Base-by-base conservation (phyloP, 2,888 invertebrate species). In the Dasypogon diadema region DNA sequence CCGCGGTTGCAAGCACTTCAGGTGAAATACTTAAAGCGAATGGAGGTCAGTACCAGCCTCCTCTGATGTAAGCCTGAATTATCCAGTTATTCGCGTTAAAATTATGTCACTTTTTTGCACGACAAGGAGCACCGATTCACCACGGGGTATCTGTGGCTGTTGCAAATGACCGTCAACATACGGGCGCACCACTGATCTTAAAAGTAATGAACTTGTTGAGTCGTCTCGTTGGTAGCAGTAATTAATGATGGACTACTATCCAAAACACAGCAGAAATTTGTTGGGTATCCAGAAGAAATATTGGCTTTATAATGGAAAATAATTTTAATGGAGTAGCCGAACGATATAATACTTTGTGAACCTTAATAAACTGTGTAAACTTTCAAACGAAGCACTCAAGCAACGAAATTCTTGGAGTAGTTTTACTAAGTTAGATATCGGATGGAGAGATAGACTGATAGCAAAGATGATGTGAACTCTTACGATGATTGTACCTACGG, bases 31-130 rank as follows among this genome's bases (percentile, higher is more conserved):
- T 51, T 70, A 51, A 54, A n/a, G 70, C 58, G 73, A 58, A 73
- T 73, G 58, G 73, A 73, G 73, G 73, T 58, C 58, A 56, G 46
- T 14, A 42, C 58, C 56, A 73, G 46, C 24, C 73, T 58, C 42
- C 22, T 56, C 73, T 58, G 73, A 73, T 58, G 56, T 46, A 73
- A 73, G 21, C 21, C 42, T 34, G 70, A 70, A 26, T 70, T 70
- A 54, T 70, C 51, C 51, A 54, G 51, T 54, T 54, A 54, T 70
- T 70, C 70, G 54, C 30, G 54, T 54, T 51, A 70, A 70, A 70
- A 70, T 70, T 70, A 70, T 70, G 70, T 70, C 70, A 70, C 54
- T 70, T 26, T 34, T 65, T 65, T 18, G 48, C 65, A 65, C 65
- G 65, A 65, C 18, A 22, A 65, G 42, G 26, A 24, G 24, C 65